Conservation (phyloP, 1,140 invertebrate genomes). For the Neoseiulus cucumeris region DNA sequence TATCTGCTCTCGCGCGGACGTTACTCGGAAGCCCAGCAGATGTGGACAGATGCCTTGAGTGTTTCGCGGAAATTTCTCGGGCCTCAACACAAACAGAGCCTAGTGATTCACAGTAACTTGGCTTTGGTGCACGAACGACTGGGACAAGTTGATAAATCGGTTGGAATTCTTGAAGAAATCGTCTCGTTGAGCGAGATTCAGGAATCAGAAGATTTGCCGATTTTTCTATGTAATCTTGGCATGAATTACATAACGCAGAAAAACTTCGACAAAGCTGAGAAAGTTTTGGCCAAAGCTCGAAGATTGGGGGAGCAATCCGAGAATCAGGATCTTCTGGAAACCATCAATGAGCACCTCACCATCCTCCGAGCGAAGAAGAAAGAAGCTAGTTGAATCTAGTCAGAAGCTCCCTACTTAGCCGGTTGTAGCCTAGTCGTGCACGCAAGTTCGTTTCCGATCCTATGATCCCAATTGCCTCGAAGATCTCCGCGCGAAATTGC, state of each 20-base stretch:
- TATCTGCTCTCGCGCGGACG: conserved; percentile 34
- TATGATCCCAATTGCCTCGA: no score
- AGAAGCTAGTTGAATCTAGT: background rate
- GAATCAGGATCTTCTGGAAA: conserved; percentile 39
- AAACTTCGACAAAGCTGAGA: conserved; percentile 44
- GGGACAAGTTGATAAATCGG: conserved; percentile 44
- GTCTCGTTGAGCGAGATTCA: conserved; percentile 39
- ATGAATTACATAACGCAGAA: conserved; percentile 50
- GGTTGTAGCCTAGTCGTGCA: no score
- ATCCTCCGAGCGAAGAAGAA: conserved; percentile 22
- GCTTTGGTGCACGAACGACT: conserved; percentile 45
- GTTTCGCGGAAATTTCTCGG: conserved; percentile 44
- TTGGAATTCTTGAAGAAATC: conserved; percentile 47
- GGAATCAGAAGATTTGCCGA: conserved; percentile 39
- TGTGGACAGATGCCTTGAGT: conserved; percentile 46
- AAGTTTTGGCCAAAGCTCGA: conserved; percentile 45
- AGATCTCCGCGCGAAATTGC: no score
- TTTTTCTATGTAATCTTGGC: conserved; percentile 59
- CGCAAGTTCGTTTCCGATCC: no score
- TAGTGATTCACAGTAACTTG: conserved; percentile 62
- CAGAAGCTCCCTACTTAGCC: no score
- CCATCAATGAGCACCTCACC: conserved; percentile 42
- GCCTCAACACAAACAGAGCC: conserved; percentile 43
- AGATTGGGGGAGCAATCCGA: conserved; percentile 41
- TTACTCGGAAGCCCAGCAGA: conserved; percentile 39